phyloP scores from a whole-genome alignment of 2,888 invertebrate species.

The Magallana nippona region DNA sequence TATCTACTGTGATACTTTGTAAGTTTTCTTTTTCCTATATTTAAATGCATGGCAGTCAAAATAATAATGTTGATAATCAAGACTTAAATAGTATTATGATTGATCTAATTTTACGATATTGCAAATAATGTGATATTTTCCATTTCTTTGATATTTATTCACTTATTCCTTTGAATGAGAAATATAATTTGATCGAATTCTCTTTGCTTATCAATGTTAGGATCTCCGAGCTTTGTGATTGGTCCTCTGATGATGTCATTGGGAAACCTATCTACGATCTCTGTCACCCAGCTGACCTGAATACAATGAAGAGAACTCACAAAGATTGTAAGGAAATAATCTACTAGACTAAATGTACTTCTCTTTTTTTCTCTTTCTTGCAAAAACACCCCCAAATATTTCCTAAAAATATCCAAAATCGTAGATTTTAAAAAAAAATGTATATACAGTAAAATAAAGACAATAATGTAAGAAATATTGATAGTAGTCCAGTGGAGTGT shows the following conservation, averaged over 20 bases:
- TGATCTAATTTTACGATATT: background rate
- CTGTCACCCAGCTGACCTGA: slow-evolving; percentile 97
- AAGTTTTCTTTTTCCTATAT: slow-evolving; percentile 75
- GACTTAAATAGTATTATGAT: too few species aligned
- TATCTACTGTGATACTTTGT: slow-evolving; percentile 98
- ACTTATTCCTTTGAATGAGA: background rate
- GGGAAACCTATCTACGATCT: slow-evolving; percentile 95
- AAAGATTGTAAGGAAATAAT: slow-evolving; percentile 91
- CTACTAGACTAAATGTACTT: too few species aligned
- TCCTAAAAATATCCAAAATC: too few species aligned
- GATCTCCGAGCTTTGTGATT: slow-evolving; percentile 94
- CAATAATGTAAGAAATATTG: too few species aligned
- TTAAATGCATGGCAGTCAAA: background rate
- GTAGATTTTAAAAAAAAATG: background rate
- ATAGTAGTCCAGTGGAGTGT: too few species aligned
- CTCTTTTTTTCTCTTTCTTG: background rate
- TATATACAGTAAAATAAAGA: too few species aligned
- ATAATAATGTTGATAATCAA: too few species aligned
- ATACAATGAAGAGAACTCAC: slow-evolving; percentile 95
- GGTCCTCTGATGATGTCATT: slow-evolving; percentile 94
- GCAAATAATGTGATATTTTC: background rate
- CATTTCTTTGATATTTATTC: background rate
- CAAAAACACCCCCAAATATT: background rate
- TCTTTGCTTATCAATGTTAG: slow-evolving; percentile 81
- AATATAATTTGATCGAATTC: background rate